Evolutionary conservation across 2,797 vertebrate species (phyloP).

Genomic region (Eulemur albifrons): DNA sequence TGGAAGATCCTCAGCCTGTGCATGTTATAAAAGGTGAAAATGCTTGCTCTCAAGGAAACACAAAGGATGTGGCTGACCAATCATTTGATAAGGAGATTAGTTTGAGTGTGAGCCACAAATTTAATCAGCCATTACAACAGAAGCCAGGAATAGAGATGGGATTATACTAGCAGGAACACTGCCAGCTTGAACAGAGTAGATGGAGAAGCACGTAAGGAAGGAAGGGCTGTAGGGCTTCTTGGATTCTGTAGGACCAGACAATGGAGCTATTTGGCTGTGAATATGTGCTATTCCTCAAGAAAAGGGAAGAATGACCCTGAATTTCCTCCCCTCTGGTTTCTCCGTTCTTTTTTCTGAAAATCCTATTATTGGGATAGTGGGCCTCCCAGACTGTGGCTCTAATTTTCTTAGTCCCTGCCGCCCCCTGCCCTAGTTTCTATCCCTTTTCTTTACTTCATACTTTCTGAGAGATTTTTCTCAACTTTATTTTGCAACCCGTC

Average conservation of each 20-base stretch:
- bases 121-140: background rate
- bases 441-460: background rate
- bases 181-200: background rate
- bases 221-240: background rate
- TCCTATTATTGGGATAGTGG: background rate
- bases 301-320: background rate
- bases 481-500: background rate
- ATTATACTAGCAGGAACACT: background rate
- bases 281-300: background rate
- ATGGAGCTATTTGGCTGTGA: background rate
- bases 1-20: background rate
- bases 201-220: background rate
- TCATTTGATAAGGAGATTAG: slow-evolving; percentile 4
- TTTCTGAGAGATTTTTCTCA: background rate
- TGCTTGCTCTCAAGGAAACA: background rate
- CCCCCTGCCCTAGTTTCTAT: background rate
- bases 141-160: background rate
- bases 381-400: background rate
- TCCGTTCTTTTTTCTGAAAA: background rate
- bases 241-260: background rate
- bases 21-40: background rate
- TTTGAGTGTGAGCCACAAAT: background rate
- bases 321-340: background rate
- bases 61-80: background rate
- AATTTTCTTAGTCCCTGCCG: background rate